phyloP scores from a whole-genome alignment of 2,888 invertebrate species.

The Alentia gelatinosa region DNA sequence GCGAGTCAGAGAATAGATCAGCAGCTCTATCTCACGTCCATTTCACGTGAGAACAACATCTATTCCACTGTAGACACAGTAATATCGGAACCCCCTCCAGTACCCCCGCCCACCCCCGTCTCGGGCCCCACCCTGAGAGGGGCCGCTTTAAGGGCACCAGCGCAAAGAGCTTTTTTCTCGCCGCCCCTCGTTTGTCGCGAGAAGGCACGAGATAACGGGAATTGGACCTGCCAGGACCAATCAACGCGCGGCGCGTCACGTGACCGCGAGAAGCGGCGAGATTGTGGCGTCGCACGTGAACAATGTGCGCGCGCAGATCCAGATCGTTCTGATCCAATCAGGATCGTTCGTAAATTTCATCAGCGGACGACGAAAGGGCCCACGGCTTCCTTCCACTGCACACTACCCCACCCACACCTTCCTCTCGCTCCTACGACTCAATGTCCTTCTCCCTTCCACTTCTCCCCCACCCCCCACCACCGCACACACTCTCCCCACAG shows the following conservation, averaged over 20 bases:
- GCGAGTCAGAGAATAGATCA: no score
- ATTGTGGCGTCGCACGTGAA: not conserved
- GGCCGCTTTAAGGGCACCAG: not conserved
- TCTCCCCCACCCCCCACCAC: not conserved
- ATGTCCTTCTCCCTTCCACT: not conserved
- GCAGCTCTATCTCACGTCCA: no score
- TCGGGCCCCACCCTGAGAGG: not conserved
- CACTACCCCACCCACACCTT: not conserved
- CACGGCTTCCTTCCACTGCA: no score
- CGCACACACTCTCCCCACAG: not conserved
- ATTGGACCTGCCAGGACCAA: constrained; percentile 45
- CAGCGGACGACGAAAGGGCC: no score
- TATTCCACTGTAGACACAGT: no score
- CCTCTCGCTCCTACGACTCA: not conserved
- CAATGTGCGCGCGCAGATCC: constrained; percentile 37
- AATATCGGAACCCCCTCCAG: not conserved
- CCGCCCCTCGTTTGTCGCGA: constrained; percentile 32
- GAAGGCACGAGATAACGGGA: constrained; percentile 11
- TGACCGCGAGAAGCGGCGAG: not conserved
- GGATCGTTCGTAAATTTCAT: constrained; percentile 19
- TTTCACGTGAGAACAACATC: no score
- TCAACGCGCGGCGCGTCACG: not conserved
- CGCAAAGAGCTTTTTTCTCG: not conserved
- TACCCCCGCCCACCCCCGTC: not conserved
- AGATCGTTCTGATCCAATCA: constrained; percentile 15